Evolutionary conservation across 2,888 invertebrate genomes (phyloP).

Genomic region (Apantesis nais): DNA sequence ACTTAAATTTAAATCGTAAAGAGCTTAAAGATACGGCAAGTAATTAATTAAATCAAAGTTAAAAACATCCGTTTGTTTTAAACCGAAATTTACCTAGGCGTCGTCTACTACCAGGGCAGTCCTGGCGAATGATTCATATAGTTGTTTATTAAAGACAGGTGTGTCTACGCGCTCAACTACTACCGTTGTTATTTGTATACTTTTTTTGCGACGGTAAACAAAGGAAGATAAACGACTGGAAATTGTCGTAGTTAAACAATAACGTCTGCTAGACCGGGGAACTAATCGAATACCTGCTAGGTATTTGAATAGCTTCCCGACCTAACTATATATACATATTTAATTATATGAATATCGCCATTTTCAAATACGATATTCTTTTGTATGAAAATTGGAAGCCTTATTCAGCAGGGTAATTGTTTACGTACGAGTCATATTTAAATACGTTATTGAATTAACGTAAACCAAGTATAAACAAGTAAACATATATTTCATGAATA

Average conservation of each 20-base stretch:
- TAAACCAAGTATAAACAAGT: background rate
- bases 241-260: background rate
- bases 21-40: too few relatives aligned
- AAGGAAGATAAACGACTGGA: background rate
- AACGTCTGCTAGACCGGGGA: background rate
- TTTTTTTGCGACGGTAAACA: conserved; percentile 7
- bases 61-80: too few relatives aligned
- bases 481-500: background rate
- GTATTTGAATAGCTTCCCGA: background rate
- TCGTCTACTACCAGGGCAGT: background rate
- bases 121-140: background rate
- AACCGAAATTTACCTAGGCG: background rate
- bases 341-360: background rate
- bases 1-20: background rate
- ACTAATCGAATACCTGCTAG: background rate
- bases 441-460: background rate
- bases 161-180: background rate
- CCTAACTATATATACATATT: background rate
- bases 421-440: background rate
- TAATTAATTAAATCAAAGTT: too few relatives aligned
- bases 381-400: background rate
- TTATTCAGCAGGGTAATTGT: background rate
- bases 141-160: background rate
- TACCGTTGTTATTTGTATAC: conserved; percentile 5
- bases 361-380: background rate